These are phyloP conservation scores for Andrena bicolor DNA, from an alignment of 2,888 invertebrate genomes.

Conservation along the genomic window DNA sequence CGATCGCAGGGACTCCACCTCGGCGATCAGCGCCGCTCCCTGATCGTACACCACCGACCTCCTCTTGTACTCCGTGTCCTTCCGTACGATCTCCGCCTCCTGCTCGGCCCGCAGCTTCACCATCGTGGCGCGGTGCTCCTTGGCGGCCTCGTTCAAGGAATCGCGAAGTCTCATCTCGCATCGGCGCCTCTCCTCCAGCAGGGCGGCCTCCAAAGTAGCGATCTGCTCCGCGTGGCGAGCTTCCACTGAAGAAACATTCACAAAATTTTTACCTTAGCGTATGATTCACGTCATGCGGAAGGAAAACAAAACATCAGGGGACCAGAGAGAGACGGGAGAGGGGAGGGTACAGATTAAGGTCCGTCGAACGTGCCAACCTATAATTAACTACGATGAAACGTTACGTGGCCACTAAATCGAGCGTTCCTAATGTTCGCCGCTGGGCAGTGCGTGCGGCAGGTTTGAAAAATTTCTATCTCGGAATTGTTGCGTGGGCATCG, in stretches of 20 bases:
- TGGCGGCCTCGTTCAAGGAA: constrained; percentile 75
- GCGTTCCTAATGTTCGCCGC: constrained; percentile 44
- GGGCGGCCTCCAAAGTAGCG: constrained; percentile 72
- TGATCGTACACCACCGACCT: constrained; percentile 86
- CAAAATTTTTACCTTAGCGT: neutral
- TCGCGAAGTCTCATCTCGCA: constrained; percentile 76
- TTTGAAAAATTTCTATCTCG: constrained; percentile 52
- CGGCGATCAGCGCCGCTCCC: constrained; percentile 87
- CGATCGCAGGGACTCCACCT: constrained; percentile 93
- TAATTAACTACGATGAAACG: constrained; percentile 72
- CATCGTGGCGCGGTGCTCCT: constrained; percentile 79
- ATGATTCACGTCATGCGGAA: constrained; percentile 35
- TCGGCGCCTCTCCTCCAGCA: constrained; percentile 78
- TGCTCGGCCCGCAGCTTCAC: constrained; percentile 85
- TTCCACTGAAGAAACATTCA: constrained; percentile 75
- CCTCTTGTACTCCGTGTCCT: constrained; percentile 86
- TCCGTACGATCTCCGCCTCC: constrained; percentile 86
- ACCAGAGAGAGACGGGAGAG: neutral
- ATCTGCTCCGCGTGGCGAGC: constrained; percentile 75
- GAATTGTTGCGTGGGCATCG: constrained; percentile 59
- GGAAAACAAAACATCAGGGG: constrained; percentile 43
- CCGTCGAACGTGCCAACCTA: constrained; percentile 69
- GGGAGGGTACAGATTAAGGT: constrained; percentile 40
- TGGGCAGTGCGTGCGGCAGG: neutral
- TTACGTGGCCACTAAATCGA: constrained; percentile 70